phyloP scores from a whole-genome alignment of 2,113 vertebrate genomes.

The Balaenoptera acutorostrata region DNA sequence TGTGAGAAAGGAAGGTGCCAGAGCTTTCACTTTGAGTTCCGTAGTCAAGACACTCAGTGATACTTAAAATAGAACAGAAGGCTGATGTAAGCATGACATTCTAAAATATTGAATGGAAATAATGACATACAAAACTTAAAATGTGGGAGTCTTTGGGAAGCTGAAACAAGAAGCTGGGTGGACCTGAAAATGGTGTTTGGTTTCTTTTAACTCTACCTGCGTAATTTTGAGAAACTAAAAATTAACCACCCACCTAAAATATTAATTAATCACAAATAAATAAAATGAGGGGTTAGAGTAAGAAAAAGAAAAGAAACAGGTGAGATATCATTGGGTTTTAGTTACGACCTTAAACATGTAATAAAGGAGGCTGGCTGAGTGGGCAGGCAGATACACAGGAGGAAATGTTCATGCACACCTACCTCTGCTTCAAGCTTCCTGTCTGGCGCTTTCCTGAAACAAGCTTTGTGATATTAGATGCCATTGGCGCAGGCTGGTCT shows the following conservation, averaged over 20 bases:
- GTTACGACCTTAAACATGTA: not conserved
- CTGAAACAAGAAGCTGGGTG: not conserved
- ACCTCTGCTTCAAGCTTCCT: not conserved
- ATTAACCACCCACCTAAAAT: not conserved
- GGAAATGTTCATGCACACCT: too few species aligned
- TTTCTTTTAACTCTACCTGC: not conserved
- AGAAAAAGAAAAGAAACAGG: not conserved
- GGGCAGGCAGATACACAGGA: not conserved
- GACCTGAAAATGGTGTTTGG: not conserved
- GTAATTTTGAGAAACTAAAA: not conserved
- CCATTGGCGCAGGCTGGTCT: not conserved
- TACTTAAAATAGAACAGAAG: not conserved
- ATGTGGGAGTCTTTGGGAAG: not conserved
- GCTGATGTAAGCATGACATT: not conserved
- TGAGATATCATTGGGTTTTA: not conserved
- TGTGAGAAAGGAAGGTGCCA: fast-evolving
- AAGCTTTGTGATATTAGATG: not conserved
- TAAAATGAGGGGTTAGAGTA: not conserved
- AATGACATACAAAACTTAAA: not conserved
- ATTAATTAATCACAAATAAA: not conserved
- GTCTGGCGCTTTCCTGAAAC: too few species aligned
- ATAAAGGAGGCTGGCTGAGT: not conserved
- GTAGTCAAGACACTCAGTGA: not conserved
- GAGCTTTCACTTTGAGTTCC: too few species aligned
- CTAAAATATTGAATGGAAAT: not conserved